Evolutionary conservation across 2,797 vertebrate genomes (phyloP), one percentile per base, ranked within the genome.

Genomic region (Malurus splendens): DNA sequence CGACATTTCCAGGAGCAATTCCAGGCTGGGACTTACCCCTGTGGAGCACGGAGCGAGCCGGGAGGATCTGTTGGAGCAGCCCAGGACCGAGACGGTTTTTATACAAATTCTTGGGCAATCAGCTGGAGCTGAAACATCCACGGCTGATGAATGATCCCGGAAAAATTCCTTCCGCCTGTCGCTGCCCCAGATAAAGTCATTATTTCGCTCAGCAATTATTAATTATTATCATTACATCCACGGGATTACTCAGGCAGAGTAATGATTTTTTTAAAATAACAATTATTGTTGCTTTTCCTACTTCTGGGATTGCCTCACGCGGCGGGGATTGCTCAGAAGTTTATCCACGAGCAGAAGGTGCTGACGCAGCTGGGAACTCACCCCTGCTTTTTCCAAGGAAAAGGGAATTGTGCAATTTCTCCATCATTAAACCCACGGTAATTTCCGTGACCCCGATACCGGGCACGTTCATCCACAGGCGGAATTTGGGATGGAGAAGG

Each of bases 81-180:
- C 7, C 16, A 9, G 47, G 19, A 8, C 6, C 0, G 4, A 0
- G 33, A 45, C 16, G 0, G 12, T 47, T 95, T 95, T 92, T 94
- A 89, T 83, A 2, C 33, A 28, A n/a, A 89, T 91, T 60, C 77
- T 85, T 78, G 38, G 71, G 90, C 86, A 90, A 89, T 39, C 55
- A 2, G 50, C 50, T 39, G 36, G 62, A 41, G 23, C 20, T 18
- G 77, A 90, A 74, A 61, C 90, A 66, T 75, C 44, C 51, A 32
- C 5, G 30, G 10, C 20, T 18, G 30, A 76, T 68, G 79, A 42
- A 32, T 79, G 79, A 79, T 62, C 65, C 24, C 20, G 61, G 32
- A 90, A 81, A 93, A 92, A 85, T 68, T 33, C 44, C 20, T 82
- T 59, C 79, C 85, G 38, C 91, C 82, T 92, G 42, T 16, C 42